Conservation (phyloP, 2,797 vertebrate genomes). For the Hapalemur alaotrensis region DNA sequence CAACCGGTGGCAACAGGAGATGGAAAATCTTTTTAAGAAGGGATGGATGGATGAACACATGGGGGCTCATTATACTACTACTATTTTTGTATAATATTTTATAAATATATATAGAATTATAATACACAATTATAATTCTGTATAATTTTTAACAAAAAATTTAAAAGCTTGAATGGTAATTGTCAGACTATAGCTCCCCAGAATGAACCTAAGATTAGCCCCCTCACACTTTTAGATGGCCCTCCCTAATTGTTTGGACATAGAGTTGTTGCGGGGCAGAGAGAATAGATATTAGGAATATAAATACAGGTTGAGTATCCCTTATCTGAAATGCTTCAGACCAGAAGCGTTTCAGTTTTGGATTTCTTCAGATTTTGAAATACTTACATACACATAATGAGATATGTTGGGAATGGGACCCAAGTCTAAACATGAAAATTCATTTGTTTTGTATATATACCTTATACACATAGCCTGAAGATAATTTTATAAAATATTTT, state of each 20-base stretch:
- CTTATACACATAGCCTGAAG: background rate
- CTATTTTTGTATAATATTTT: background rate
- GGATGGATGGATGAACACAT: background rate
- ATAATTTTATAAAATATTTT: background rate
- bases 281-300: background rate
- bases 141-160: constrained; percentile 28
- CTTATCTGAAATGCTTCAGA: background rate
- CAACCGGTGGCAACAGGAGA: background rate
- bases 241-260: background rate
- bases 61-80: background rate
- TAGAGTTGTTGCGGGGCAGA: background rate
- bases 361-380: background rate
- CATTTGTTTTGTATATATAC: background rate
- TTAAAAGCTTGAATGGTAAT: background rate
- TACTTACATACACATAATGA: background rate
- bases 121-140: background rate
- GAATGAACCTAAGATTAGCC: background rate
- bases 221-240: background rate
- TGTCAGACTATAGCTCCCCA: background rate
- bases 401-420: background rate
- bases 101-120: background rate
- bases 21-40: background rate
- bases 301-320: background rate
- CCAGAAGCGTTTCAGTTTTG: background rate
- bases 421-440: background rate